Percentiles rank a stretch among this genome's conserved stretches.
These are phyloP conservation scores for Ceyx erithaca DNA, from an alignment of 2,797 vertebrate genomes.

Conservation along the genomic window DNA sequence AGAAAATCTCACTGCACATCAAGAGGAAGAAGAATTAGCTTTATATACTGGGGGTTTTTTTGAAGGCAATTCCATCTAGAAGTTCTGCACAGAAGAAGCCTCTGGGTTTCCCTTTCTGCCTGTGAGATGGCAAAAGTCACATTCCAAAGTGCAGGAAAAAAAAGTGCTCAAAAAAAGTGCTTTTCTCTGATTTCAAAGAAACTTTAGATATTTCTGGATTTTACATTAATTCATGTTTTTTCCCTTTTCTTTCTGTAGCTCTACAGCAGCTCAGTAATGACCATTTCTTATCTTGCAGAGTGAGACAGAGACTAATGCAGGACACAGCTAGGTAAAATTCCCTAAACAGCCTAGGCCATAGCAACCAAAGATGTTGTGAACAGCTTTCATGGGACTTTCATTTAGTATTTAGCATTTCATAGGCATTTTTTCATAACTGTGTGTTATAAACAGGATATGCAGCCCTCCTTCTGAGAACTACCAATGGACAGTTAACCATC, in stretches of 20 bases:
- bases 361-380: neutral
- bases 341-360: neutral
- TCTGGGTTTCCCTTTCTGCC: neutral
- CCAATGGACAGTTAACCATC: neutral
- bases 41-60: neutral
- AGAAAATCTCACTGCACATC: neutral
- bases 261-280: neutral
- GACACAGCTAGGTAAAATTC: neutral
- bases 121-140: neutral
- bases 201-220: neutral
- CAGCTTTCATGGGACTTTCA: neutral
- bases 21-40: neutral
- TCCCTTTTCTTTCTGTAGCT: neutral
- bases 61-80: neutral
- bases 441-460: neutral
- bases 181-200: neutral
- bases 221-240: neutral
- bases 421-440: neutral
- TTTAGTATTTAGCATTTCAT: neutral
- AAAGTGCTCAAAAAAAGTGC: neutral
- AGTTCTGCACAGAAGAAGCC: neutral
- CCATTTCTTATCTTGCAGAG: neutral
- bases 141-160: neutral
- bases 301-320: neutral
- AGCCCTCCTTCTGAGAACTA: neutral